Evolutionary conservation across 2,888 invertebrate species (phyloP).

Genomic region (Andrena camellia): DNA sequence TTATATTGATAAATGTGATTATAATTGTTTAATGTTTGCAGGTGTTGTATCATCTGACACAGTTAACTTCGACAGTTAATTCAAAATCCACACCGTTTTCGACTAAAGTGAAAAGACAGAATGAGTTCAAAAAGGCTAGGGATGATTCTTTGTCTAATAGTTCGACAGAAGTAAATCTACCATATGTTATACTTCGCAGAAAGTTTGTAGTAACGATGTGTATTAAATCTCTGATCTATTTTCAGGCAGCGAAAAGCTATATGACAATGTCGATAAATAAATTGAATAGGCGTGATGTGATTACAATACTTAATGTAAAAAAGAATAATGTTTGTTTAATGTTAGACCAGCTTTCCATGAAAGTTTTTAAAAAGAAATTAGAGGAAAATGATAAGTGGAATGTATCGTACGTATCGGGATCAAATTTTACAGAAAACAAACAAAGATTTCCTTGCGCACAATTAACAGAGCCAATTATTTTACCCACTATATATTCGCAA

Average conservation of each 20-base stretch:
- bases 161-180: slow-evolving; percentile 74
- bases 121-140: slow-evolving; percentile 64
- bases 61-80: slow-evolving; percentile 79
- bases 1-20: background rate
- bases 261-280: slow-evolving; percentile 73
- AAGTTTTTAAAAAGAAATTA: slow-evolving; percentile 63
- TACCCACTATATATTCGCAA: slow-evolving; percentile 64
- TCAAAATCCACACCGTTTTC: slow-evolving; percentile 77
- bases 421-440: slow-evolving; percentile 81
- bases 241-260: slow-evolving; percentile 77
- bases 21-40: slow-evolving; percentile 61
- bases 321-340: slow-evolving; percentile 70
- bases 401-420: slow-evolving; percentile 81
- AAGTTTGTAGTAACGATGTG: background rate
- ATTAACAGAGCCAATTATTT: slow-evolving; percentile 66
- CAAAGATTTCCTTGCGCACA: slow-evolving; percentile 68
- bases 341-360: slow-evolving; percentile 70
- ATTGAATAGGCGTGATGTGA: slow-evolving; percentile 70
- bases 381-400: slow-evolving; percentile 78
- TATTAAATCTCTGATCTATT: slow-evolving; percentile 42
- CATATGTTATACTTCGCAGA: background rate
- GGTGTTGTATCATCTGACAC: slow-evolving; percentile 83
- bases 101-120: slow-evolving; percentile 72
- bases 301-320: slow-evolving; percentile 66
- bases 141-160: slow-evolving; percentile 76